A percentile compares a stretch with the other conserved stretches of the same genome.
These are phyloP conservation scores for Luperina testacea DNA, from an alignment of 2,888 invertebrate genomes.

Conservation along the genomic window DNA sequence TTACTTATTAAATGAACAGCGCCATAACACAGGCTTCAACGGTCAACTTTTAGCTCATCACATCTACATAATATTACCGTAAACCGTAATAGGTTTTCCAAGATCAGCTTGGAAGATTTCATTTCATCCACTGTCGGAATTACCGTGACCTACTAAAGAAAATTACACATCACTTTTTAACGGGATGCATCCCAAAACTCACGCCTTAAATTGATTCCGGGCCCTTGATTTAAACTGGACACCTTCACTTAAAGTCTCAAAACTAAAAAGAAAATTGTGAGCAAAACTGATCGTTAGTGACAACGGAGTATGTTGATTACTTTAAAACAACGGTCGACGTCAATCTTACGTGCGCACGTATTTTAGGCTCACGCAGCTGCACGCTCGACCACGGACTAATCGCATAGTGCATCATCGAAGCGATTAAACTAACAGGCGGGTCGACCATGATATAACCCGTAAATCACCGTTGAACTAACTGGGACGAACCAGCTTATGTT, in stretches of 20 bases:
- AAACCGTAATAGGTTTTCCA: conserved; percentile 9
- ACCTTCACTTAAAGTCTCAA: conserved; percentile 35
- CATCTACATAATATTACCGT: background rate
- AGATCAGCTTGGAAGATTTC: conserved; percentile 17
- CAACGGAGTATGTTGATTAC: conserved; percentile 46
- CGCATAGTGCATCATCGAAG: conserved; percentile 36
- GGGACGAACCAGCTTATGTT: conserved; percentile 12
- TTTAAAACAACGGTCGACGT: conserved; percentile 62
- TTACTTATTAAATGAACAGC: too few relatives aligned
- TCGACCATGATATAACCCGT: conserved; percentile 23
- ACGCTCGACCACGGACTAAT: conserved; percentile 38
- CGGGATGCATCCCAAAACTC: conserved; percentile 36
- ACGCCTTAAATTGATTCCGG: conserved; percentile 22
- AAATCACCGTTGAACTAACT: conserved; percentile 33
- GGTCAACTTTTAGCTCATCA: background rate
- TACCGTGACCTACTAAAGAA: conserved; percentile 36
- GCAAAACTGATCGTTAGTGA: conserved; percentile 45
- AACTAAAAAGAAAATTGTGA: conserved; percentile 41
- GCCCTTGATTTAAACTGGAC: conserved; percentile 28
- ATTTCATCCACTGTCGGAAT: conserved; percentile 11
- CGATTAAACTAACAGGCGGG: conserved; percentile 40
- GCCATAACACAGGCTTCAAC: background rate
- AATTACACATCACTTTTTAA: conserved; percentile 42
- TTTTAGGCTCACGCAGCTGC: conserved; percentile 25
- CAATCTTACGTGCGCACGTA: conserved; percentile 44